These are phyloP conservation scores for Chironomus tepperi DNA, from an alignment of 1,140 invertebrate species.

Conservation along the genomic window DNA sequence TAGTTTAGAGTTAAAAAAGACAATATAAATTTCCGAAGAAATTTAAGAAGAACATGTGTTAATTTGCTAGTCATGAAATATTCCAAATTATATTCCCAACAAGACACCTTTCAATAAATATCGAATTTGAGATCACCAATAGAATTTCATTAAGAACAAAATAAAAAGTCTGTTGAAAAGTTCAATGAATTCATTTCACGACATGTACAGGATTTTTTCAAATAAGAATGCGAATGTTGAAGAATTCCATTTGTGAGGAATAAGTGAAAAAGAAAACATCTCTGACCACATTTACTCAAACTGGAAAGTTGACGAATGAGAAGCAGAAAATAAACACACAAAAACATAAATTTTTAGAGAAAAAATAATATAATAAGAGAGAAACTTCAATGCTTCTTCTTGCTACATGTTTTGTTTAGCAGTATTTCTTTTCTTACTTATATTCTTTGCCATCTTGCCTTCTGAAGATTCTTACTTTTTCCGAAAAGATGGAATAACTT, in stretches of 20 bases:
- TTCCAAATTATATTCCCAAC: too few relatives aligned
- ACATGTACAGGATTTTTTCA: constrained; percentile 6
- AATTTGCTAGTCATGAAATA: neutral
- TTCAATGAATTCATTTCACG: constrained; percentile 6
- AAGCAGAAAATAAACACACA: neutral
- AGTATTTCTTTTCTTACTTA: neutral
- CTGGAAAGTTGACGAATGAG: neutral
- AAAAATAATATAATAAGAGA: neutral
- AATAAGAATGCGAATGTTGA: neutral
- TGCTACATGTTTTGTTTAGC: neutral
- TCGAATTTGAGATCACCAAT: neutral
- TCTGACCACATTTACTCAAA: neutral
- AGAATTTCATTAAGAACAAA: neutral
- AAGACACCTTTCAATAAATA: too few relatives aligned
- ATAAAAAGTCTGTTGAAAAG: neutral
- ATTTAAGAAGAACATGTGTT: neutral
- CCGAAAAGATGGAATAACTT: neutral
- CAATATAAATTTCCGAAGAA: too few relatives aligned
- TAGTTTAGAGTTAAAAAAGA: too few relatives aligned
- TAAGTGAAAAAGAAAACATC: neutral
- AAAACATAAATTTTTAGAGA: neutral
- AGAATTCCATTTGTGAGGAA: neutral
- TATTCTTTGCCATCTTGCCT: too few relatives aligned
- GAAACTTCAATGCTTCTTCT: neutral
- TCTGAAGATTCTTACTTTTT: neutral